A percentile compares a stretch with the other conserved stretches of the same genome.
These are phyloP conservation scores for Rallus limicola DNA, from an alignment of 2,113 vertebrate genomes.

Conservation along the genomic window DNA sequence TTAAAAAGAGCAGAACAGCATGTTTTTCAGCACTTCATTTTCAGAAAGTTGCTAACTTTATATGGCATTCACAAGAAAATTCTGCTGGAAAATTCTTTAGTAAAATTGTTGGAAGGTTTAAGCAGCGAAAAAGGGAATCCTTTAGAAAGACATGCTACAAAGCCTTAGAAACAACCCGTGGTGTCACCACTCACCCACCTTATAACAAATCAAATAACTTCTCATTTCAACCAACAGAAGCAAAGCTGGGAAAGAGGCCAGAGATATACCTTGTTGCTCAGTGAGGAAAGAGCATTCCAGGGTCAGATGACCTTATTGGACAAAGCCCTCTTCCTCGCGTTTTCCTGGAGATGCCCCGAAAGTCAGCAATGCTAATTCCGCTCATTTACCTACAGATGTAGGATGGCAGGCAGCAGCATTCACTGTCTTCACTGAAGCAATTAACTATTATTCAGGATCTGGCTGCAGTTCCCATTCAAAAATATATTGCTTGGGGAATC, in stretches of 20 bases:
- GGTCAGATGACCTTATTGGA: conserved; percentile 2
- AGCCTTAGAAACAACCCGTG: not conserved
- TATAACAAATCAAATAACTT: conserved; percentile 29
- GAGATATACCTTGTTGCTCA: not conserved
- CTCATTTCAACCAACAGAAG: conserved; percentile 35
- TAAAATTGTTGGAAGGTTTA: not conserved
- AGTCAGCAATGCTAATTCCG: not conserved
- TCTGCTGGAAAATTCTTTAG: not conserved
- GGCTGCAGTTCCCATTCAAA: not conserved
- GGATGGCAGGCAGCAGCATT: not conserved
- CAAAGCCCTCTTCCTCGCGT: not conserved
- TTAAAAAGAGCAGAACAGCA: not conserved
- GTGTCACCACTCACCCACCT: not conserved
- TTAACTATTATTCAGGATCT: conserved; percentile 21
- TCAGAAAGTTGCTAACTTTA: not conserved
- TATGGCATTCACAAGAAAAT: not conserved
- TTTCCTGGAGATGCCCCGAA: not conserved
- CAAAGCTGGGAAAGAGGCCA: not conserved
- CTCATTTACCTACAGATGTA: not conserved
- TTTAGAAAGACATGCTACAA: not conserved
- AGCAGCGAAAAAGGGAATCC: not conserved
- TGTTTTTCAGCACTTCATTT: conserved; percentile 2
- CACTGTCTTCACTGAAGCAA: conserved; percentile 5
- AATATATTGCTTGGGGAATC: not conserved
- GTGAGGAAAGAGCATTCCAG: not conserved